Percentiles rank a stretch among this genome's conserved stretches.
Conservation (phyloP, 2,888 invertebrate species). For the Busseola fusca region DNA sequence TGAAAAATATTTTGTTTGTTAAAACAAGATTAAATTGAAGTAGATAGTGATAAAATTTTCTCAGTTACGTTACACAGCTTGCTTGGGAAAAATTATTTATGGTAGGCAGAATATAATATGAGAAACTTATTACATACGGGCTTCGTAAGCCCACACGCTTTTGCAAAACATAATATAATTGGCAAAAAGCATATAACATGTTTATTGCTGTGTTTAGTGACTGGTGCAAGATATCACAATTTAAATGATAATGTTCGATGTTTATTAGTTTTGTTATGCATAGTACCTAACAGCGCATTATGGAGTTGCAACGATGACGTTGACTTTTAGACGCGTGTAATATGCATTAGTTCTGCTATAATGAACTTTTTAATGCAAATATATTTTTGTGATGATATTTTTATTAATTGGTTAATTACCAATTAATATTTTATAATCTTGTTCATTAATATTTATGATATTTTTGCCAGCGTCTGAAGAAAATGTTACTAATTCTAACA, state of each 20-base stretch:
- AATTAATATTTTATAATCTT: slow-evolving; percentile 26
- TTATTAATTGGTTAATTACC: slow-evolving; percentile 33
- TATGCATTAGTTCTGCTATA: slow-evolving; percentile 38
- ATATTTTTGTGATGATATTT: slow-evolving; percentile 22
- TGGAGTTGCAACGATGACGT: slow-evolving; percentile 40
- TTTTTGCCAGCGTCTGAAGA: slow-evolving; percentile 8
- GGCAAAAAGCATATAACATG: slow-evolving; percentile 28
- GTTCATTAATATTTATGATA: slow-evolving; percentile 7
- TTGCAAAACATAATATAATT: slow-evolving; percentile 7
- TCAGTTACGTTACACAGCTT: not conserved
- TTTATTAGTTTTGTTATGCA: slow-evolving; percentile 36
- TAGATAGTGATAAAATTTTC: not conserved
- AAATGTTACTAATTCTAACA: slow-evolving; percentile 19
- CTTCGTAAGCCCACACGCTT: slow-evolving; percentile 5
- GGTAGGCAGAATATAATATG: not conserved
- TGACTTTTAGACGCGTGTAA: slow-evolving; percentile 37
- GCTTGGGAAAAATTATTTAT: slow-evolving; percentile 5
- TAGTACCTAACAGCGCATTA: slow-evolving; percentile 41
- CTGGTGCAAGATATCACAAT: slow-evolving; percentile 36
- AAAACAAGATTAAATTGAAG: not conserved
- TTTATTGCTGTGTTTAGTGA: slow-evolving; percentile 35
- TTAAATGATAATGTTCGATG: slow-evolving; percentile 42
- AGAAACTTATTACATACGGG: slow-evolving; percentile 2
- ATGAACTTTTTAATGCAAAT: slow-evolving; percentile 51
- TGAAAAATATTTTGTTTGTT: not conserved